These are phyloP conservation scores for Seriola aureovittata DNA, from an alignment of 2,113 vertebrate species.

Conservation along the genomic window DNA sequence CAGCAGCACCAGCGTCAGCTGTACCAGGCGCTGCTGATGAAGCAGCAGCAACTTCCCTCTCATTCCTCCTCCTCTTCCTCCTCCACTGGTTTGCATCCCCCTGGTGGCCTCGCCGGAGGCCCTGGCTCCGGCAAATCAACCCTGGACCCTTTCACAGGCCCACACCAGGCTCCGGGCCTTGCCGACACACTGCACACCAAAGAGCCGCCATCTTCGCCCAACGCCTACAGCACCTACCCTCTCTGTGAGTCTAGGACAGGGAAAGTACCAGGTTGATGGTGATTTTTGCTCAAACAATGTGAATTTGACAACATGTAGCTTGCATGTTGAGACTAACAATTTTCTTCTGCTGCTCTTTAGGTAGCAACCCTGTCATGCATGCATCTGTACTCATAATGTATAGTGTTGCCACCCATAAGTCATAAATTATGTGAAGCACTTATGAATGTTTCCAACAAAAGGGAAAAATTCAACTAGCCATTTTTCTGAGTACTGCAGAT, in stretches of 20 bases:
- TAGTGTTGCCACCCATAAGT: background rate
- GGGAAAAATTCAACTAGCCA: background rate
- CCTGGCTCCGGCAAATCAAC: conserved; percentile 92
- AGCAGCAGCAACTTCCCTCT: conserved; percentile 91
- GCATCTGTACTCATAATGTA: background rate
- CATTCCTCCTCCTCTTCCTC: conserved; percentile 91
- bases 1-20: conserved; percentile 99
- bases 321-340: background rate
- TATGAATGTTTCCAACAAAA: background rate
- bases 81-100: conserved; percentile 91
- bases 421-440: background rate
- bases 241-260: conserved; percentile 87
- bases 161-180: conserved; percentile 91
- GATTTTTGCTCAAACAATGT: background rate
- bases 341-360: background rate
- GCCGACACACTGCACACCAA: conserved; percentile 97
- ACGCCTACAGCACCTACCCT: conserved; percentile 93
- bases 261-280: background rate
- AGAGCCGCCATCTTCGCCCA: conserved; percentile 96
- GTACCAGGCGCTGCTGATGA: conserved; percentile 98
- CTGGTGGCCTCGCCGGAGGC: conserved; percentile 85
- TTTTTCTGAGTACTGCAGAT: background rate
- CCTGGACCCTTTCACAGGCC: conserved; percentile 93
- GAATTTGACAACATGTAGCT: background rate
- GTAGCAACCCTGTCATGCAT: background rate